phyloP scores from a whole-genome alignment of 2,113 vertebrate species.

The Delphinapterus leucas region DNA sequence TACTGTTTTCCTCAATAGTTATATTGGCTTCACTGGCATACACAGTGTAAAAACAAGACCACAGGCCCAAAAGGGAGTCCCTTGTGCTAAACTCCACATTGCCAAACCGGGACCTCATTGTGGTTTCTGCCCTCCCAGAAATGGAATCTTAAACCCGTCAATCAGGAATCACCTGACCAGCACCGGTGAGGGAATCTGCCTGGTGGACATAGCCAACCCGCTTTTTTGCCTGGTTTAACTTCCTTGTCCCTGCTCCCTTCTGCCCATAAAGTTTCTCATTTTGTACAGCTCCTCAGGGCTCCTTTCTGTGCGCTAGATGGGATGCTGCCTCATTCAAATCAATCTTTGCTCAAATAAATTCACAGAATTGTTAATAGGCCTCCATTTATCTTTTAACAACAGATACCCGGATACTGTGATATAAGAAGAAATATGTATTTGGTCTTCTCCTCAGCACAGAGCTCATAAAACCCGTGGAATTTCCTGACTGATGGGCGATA shows the following conservation, averaged over 20 bases:
- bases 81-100: not conserved
- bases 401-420: not conserved
- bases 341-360: not conserved
- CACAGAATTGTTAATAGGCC: not conserved
- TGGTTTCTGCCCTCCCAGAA: not conserved
- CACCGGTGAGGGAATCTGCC: not conserved
- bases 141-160: not conserved
- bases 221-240: too few relatives aligned
- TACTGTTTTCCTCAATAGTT: not conserved
- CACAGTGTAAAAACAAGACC: not conserved
- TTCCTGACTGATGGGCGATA: not conserved
- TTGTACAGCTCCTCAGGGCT: not conserved
- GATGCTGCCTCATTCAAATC: not conserved
- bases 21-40: not conserved
- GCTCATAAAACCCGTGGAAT: not conserved
- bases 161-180: not conserved
- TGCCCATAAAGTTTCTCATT: not conserved
- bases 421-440: not conserved
- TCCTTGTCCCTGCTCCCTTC: not conserved
- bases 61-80: not conserved
- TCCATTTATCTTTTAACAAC: not conserved
- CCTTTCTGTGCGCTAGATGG: not conserved
- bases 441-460: not conserved
- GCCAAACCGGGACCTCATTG: not conserved
- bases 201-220: not conserved